Evolutionary conservation across 2,113 vertebrate species (phyloP), one percentile per base, ranked within the genome.

Genomic region (Pterocles orientalis): DNA sequence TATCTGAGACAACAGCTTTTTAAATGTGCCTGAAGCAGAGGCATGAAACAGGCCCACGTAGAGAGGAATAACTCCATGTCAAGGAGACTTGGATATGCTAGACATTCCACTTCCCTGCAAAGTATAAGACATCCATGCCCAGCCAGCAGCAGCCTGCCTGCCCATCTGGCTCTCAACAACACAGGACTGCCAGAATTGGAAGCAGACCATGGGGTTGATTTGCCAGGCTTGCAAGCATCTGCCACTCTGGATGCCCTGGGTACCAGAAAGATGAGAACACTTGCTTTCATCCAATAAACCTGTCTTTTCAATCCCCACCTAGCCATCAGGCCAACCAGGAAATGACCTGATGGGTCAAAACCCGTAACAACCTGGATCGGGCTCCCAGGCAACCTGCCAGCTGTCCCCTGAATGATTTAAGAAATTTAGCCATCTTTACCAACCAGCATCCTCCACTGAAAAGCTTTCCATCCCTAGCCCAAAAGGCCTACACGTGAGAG

Each of bases 331-430:
- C 21, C 57, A 77, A 47, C 12, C 36, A 72, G 58, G 25, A 80
- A 50, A 80, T 31, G 41, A 45, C 11, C 31, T 41, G 24, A 43
- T 36, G 19, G 14, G 25, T 58, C 43, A 86, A 86, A 86, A 64
- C 17, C 28, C 39, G 21, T 36, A 77, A 64, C 9, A 34, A 68
- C 7, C 45, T 69, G 34, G 26, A 72, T 25, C 0, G 0, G 12
- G 23, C 18, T 60, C 12, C n/a, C 20, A 26, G 28, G 48, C 11
- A 72, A 64, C 20, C 43, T 81, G 33, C 4, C 34, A 51, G 28
- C 18, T 81, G 8, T 62, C 43, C 18, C 15, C 19, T 24, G 28
- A 19, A 41, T 31, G 9, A 18, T 51, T 87, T 39, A 45, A 2
- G 72, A 83, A 89, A 76, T 48, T 77, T 43, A 72, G 7, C 3